A percentile compares a stretch with the other conserved stretches of the same genome.
Evolutionary conservation across 2,888 invertebrate species (phyloP).

Genomic region (Chrysodeixis includens): DNA sequence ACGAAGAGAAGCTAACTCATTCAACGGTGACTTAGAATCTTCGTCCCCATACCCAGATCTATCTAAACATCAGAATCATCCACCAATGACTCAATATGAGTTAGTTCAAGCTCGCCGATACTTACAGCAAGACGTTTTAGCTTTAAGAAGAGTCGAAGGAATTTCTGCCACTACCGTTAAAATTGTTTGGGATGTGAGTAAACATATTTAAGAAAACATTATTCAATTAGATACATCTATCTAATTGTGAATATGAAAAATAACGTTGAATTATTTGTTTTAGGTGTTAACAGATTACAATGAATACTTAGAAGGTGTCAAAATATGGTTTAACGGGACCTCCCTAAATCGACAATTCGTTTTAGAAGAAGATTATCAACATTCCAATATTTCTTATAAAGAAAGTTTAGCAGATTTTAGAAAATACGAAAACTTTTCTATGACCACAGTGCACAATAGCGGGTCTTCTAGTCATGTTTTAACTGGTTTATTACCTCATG

Average conservation of each 20-base stretch:
- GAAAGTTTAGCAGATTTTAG: constrained; percentile 78
- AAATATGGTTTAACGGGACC: constrained; percentile 89
- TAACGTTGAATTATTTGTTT: constrained; percentile 40
- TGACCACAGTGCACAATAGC: constrained; percentile 92
- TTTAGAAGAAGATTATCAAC: constrained; percentile 72
- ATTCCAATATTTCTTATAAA: constrained; percentile 72
- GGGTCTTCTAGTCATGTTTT: constrained; percentile 93
- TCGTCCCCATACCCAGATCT: constrained; percentile 84
- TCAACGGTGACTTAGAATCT: constrained; percentile 77
- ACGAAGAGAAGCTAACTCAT: constrained; percentile 84
- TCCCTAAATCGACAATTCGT: constrained; percentile 77
- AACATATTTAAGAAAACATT: not conserved
- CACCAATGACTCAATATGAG: constrained; percentile 92
- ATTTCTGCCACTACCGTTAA: constrained; percentile 93
- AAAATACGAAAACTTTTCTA: constrained; percentile 90
- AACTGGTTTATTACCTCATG: constrained; percentile 94
- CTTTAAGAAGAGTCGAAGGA: constrained; percentile 91
- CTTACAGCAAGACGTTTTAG: constrained; percentile 94
- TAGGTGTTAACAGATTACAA: constrained; percentile 87
- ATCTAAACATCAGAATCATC: constrained; percentile 88
- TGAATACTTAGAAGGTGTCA: constrained; percentile 91
- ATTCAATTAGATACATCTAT: not conserved
- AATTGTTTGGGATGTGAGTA: constrained; percentile 94
- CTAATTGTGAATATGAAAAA: not conserved
- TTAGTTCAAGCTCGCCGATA: constrained; percentile 93